phyloP scores from a whole-genome alignment of 2,888 invertebrate species.

The Altica lythri region DNA sequence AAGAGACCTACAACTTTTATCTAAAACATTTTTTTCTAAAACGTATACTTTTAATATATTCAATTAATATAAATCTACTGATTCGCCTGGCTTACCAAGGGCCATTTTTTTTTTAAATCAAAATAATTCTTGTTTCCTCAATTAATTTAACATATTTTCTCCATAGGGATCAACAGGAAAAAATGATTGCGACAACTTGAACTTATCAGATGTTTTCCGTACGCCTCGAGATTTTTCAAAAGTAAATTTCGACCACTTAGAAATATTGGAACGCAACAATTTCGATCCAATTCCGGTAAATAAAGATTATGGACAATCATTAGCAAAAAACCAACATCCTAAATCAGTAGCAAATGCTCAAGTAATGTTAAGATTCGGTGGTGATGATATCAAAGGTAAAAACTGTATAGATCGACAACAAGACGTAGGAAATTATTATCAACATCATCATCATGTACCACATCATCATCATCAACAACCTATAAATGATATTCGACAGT shows the following conservation, averaged over 20 bases:
- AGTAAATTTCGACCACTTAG: conserved; percentile 47
- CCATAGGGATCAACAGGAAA: conserved; percentile 18
- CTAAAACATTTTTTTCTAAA: too few relatives aligned
- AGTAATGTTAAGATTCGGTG: conserved; percentile 44
- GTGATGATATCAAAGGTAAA: conserved; percentile 35
- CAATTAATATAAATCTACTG: too few relatives aligned
- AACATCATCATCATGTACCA: conserved; percentile 2
- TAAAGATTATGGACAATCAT: conserved; percentile 4
- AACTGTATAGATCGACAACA: conserved; percentile 17
- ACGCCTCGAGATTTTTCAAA: conserved; percentile 44
- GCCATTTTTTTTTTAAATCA: too few relatives aligned
- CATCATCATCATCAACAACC: conserved; percentile 7
- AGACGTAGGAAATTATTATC: background rate
- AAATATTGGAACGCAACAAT: conserved; percentile 46
- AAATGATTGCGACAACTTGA: conserved; percentile 24
- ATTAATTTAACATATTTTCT: conserved; percentile 4
- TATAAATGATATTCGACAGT: background rate
- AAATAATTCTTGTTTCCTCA: too few relatives aligned
- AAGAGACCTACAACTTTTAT: too few relatives aligned
- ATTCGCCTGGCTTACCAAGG: too few relatives aligned
- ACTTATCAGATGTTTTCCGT: conserved; percentile 43
- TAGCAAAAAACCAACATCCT: conserved; percentile 21
- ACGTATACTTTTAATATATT: too few relatives aligned
- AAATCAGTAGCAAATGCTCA: conserved; percentile 46
- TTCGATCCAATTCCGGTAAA: conserved; percentile 32